A percentile compares a stretch with the other conserved stretches of the same genome.
These are phyloP conservation scores for Aphelinus certus DNA, from an alignment of 1,140 invertebrate genomes.

Conservation along the genomic window DNA sequence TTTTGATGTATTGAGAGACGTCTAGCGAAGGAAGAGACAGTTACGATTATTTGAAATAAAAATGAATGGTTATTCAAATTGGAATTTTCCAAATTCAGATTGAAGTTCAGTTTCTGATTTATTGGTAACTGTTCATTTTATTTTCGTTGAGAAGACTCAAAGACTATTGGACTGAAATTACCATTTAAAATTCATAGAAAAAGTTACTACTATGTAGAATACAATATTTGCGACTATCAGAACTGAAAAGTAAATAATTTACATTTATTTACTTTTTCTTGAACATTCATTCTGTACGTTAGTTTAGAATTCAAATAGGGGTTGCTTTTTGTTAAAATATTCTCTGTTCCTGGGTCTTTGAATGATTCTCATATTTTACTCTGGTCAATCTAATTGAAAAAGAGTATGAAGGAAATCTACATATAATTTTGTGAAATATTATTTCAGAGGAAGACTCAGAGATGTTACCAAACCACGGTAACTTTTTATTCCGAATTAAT, in stretches of 20 bases:
- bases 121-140: slow-evolving; percentile 25
- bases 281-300: not conserved
- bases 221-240: too few relatives aligned
- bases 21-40: slow-evolving; percentile 13
- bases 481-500: slow-evolving; percentile 50
- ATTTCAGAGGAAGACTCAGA: slow-evolving; percentile 67
- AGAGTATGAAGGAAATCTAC: slow-evolving; percentile 33
- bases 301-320: not conserved
- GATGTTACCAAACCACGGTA: slow-evolving; percentile 66
- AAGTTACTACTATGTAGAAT: too few relatives aligned
- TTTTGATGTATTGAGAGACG: slow-evolving; percentile 9
- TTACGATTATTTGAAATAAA: not conserved
- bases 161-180: too few relatives aligned
- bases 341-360: not conserved
- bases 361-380: not conserved
- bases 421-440: slow-evolving; percentile 57
- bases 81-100: not conserved
- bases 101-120: not conserved
- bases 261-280: too few relatives aligned
- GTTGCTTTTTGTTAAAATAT: not conserved
- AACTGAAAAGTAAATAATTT: too few relatives aligned
- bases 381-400: not conserved
- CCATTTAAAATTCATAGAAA: too few relatives aligned
- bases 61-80: slow-evolving; percentile 15
- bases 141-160: slow-evolving; percentile 1